Evolutionary conservation across 2,888 invertebrate species (phyloP).

Genomic region (Anodontia alba): DNA sequence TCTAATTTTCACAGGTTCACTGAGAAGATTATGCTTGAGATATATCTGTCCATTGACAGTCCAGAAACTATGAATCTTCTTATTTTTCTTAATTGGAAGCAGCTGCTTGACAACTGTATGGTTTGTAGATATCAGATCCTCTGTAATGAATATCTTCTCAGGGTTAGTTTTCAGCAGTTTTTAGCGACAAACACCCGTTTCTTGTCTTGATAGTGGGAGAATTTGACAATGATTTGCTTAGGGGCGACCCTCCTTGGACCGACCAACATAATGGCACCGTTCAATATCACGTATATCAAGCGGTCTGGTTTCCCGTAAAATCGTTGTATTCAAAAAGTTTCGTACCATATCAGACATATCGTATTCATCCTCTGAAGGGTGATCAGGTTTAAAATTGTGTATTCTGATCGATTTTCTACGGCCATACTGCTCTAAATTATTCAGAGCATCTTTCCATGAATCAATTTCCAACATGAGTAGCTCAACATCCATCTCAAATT

Average conservation of each 20-base stretch:
- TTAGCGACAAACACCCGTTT: neutral
- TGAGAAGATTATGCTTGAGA: too few relatives aligned
- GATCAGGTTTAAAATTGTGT: too few relatives aligned
- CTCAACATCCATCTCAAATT: neutral
- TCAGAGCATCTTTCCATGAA: neutral
- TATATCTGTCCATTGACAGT: too few relatives aligned
- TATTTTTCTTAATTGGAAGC: too few relatives aligned
- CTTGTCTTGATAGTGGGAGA: neutral
- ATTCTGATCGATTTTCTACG: too few relatives aligned
- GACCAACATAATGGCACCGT: conserved; percentile 1
- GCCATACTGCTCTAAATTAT: too few relatives aligned
- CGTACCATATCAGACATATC: neutral
- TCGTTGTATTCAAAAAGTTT: neutral
- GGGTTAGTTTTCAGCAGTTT: neutral
- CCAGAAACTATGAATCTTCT: too few relatives aligned
- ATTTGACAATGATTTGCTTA: neutral
- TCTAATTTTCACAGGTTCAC: too few relatives aligned
- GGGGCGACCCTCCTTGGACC: neutral
- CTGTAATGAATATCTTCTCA: too few relatives aligned
- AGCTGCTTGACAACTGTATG: too few relatives aligned
- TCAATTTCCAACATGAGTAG: neutral
- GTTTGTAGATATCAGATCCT: too few relatives aligned
- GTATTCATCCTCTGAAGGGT: neutral
- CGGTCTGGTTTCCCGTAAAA: neutral
- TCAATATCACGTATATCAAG: conserved; percentile 3